A percentile compares a stretch with the other conserved stretches of the same genome.
Evolutionary conservation across 1,140 invertebrate genomes (phyloP).

Genomic region (Drosophila lacertosa): DNA sequence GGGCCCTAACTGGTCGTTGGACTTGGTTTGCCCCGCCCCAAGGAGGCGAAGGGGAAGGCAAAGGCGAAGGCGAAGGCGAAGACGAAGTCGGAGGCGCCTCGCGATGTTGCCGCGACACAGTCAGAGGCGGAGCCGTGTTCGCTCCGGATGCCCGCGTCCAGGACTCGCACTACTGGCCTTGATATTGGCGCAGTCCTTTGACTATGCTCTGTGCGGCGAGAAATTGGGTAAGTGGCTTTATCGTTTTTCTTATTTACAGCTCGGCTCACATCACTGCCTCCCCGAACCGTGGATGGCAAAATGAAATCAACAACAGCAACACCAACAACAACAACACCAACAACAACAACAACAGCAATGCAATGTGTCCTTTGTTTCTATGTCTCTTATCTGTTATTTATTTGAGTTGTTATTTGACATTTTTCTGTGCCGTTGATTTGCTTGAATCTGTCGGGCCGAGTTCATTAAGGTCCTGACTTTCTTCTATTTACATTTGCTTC

Average conservation of each 20-base stretch:
- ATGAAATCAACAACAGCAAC: conserved; percentile 28
- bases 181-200: conserved; percentile 52
- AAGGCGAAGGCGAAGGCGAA: neutral
- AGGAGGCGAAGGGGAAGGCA: conserved; percentile 9
- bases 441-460: conserved; percentile 17
- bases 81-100: neutral
- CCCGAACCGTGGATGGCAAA: conserved; percentile 24
- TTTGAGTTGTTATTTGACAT: conserved; percentile 65
- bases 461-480: conserved; percentile 47
- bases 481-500: conserved; percentile 53
- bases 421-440: conserved; percentile 64
- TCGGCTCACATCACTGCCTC: conserved; percentile 42
- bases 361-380: conserved; percentile 38
- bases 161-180: conserved; percentile 48
- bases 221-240: conserved; percentile 74
- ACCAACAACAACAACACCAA: conserved; percentile 8
- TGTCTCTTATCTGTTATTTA: conserved; percentile 67
- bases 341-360: conserved; percentile 4
- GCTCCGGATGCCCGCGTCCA: conserved; percentile 9
- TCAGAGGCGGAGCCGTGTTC: conserved; percentile 6
- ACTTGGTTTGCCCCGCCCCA: conserved; percentile 12
- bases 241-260: conserved; percentile 53
- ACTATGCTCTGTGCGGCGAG: conserved; percentile 68
- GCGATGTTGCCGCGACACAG: conserved; percentile 39
- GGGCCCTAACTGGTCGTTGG: conserved; percentile 24